phyloP scores from a whole-genome alignment of 2,113 vertebrate genomes.

The Saimiri boliviensis region DNA sequence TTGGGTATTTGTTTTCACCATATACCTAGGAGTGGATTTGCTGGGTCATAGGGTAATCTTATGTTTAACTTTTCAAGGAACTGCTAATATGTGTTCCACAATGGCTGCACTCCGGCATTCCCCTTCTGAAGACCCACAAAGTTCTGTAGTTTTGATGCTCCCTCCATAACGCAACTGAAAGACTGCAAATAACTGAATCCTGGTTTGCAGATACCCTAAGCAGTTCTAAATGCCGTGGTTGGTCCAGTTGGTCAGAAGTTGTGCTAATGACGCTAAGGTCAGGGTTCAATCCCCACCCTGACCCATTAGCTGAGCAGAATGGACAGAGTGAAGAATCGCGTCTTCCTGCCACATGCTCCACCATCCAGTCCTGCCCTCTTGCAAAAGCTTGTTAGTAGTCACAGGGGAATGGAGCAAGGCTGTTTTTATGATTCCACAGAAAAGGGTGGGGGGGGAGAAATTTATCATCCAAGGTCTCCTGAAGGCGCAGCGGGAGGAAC shows the following conservation, averaged over 20 bases:
- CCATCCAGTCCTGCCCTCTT: neutral
- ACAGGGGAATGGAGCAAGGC: neutral
- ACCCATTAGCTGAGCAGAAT: neutral
- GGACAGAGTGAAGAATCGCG: neutral
- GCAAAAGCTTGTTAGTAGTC: neutral
- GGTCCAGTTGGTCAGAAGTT: neutral
- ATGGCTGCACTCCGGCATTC: neutral
- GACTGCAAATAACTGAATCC: neutral
- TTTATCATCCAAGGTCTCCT: too few species aligned
- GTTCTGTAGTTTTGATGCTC: neutral
- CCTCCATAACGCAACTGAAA: neutral
- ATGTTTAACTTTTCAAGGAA: neutral
- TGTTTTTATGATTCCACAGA: neutral
- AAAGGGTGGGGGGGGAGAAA: neutral
- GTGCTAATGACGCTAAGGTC: neutral
- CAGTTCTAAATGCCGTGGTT: too few species aligned
- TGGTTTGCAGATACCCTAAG: neutral
- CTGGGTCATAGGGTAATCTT: neutral
- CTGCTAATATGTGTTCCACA: neutral
- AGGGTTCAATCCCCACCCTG: neutral
- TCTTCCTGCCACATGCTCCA: neutral
- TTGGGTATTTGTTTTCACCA: neutral
- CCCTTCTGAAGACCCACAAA: neutral
- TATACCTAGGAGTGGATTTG: neutral
- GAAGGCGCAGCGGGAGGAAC: neutral